Evolutionary conservation across 2,113 vertebrate species (phyloP), one percentile per base, ranked within the genome.

Genomic region (Corydoras maculifer): DNA sequence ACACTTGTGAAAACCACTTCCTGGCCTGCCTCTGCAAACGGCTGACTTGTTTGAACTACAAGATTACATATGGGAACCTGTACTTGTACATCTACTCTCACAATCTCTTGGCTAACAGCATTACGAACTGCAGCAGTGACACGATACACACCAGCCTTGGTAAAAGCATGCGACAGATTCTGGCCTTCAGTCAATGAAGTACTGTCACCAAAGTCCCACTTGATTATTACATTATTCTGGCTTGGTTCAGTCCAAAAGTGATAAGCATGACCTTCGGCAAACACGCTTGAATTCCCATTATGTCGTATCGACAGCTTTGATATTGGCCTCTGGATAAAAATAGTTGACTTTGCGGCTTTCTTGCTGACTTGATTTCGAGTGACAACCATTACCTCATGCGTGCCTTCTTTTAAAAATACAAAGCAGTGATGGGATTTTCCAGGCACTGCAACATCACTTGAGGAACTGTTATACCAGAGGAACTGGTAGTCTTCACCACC

Each of bases 131-230:
- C 84, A 35, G 79, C 84, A 0, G 62, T 84, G 55, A 90, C 18
- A 6, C 66, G 85, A 70, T 86, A 85, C 3, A 72, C 65, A n/a
- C 90, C 90, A 0, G 75, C 50, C 7, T 32, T 72, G 1, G 70
- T 76, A 59, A 89, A 92, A 43, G 76, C 57, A 50, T 91, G 88
- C 2, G 85, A 86, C 11, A 70, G 49, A 4, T 86, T 87, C 30
- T 35, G 69, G 14, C 71, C 79, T 14, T 68, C 58, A 55, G 72
- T 77, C 0, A 7, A 15, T 3, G 64, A 53, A 7, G 86, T 85
- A 3, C 81, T 84, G 50, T 92, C 89, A 58, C 90, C 89, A 82
- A 91, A 92, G 65, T 91, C 82, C 91, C 91, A 92, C 6, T 77
- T 15, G 66, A 88, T 76, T 5, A 83, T 81, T 50, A 83, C 83